Conservation (phyloP, 2,113 vertebrate genomes). For the Cichladusa arquata region DNA sequence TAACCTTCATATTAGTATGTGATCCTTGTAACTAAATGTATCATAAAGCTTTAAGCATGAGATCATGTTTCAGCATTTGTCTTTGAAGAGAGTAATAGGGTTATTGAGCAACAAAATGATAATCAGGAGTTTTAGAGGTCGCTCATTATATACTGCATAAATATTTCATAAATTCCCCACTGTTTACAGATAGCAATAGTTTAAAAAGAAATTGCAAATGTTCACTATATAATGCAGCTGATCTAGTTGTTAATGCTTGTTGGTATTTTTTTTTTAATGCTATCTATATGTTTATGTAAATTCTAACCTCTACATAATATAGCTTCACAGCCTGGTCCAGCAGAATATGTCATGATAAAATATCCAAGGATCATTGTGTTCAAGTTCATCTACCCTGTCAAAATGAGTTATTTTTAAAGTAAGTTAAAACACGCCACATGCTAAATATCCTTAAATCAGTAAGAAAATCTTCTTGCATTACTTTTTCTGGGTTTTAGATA, state of each 20-base stretch:
- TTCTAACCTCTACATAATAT: background rate
- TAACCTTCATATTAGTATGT: background rate
- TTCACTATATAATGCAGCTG: background rate
- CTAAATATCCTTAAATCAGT: background rate
- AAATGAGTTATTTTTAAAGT: background rate
- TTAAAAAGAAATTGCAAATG: slow-evolving; percentile 1
- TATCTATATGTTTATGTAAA: background rate
- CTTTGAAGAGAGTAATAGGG: background rate
- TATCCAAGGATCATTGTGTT: background rate
- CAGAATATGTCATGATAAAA: background rate
- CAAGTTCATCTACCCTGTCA: background rate
- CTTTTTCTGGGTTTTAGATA: background rate
- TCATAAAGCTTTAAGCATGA: background rate
- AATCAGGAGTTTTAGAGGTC: slow-evolving; percentile 43
- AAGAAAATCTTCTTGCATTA: background rate
- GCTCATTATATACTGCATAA: background rate
- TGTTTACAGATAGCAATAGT: slow-evolving; percentile 4
- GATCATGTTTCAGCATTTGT: slow-evolving; percentile 2
- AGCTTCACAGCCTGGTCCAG: background rate
- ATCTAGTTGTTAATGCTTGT: background rate
- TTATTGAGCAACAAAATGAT: slow-evolving; percentile 31
- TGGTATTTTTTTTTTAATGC: background rate
- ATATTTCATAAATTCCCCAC: slow-evolving; percentile 38
- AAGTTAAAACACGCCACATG: background rate
- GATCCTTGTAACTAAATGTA: background rate